These are phyloP conservation scores for Andricus curvator DNA, from an alignment of 2,888 invertebrate species.

Conservation along the genomic window DNA sequence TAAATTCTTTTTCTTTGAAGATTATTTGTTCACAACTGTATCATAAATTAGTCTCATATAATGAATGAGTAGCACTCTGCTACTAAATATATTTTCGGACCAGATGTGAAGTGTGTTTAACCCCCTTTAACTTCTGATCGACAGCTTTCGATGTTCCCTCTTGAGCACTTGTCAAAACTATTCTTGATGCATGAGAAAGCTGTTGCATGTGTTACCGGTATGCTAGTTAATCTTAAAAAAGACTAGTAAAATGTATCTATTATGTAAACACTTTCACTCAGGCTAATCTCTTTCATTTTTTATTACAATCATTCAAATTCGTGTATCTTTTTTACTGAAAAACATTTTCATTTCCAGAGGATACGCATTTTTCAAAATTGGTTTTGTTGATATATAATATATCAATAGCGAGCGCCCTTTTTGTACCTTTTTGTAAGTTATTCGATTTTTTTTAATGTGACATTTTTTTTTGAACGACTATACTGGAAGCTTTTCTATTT, in stretches of 20 bases:
- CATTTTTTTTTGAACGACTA: no score
- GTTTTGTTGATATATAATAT: no score
- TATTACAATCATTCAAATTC: background rate
- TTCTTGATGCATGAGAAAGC: background rate
- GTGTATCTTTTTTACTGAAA: background rate
- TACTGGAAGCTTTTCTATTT: no score
- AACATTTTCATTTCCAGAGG: background rate
- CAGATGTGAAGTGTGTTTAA: background rate
- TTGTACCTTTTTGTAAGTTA: no score
- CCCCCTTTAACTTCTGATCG: background rate
- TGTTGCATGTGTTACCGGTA: background rate
- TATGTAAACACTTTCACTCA: background rate
- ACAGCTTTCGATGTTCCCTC: background rate
- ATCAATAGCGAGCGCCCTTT: no score
- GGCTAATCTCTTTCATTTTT: background rate
- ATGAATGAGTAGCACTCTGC: background rate
- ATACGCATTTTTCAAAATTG: no score
- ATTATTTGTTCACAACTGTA: background rate
- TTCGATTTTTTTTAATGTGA: no score
- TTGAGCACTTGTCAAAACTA: constrained; percentile 7
- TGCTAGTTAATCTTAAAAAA: background rate
- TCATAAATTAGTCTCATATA: background rate
- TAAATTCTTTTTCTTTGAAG: background rate
- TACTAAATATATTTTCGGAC: background rate
- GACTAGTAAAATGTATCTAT: background rate